Evolutionary conservation across 2,888 invertebrate species (phyloP).

Genomic region (Scelioninae gen. 1): DNA sequence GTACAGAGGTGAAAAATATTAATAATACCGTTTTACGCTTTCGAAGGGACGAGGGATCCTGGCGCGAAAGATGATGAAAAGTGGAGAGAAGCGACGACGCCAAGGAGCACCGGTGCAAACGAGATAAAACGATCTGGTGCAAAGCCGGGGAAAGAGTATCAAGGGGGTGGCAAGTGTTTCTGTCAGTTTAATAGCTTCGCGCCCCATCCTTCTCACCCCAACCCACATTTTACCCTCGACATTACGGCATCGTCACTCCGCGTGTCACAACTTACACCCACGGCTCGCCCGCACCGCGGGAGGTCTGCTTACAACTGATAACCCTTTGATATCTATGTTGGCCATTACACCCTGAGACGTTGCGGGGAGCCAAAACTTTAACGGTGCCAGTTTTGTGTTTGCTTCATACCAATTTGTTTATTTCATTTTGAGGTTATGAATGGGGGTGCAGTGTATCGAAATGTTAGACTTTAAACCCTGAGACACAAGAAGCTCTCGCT

Average conservation of each 20-base stretch:
- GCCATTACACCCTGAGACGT: slow-evolving; percentile 72
- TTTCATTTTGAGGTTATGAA: background rate
- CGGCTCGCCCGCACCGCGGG: slow-evolving; percentile 72
- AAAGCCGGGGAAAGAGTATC: slow-evolving; percentile 73
- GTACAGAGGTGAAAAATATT: slow-evolving; percentile 82
- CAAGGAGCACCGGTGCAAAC: slow-evolving; percentile 54
- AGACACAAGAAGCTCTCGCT: too few species aligned
- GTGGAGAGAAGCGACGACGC: slow-evolving; percentile 48
- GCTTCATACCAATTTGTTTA: background rate
- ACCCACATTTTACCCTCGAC: slow-evolving; percentile 77
- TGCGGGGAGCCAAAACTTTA: slow-evolving; percentile 42
- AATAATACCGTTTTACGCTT: slow-evolving; percentile 77
- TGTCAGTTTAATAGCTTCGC: slow-evolving; percentile 85
- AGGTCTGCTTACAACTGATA: slow-evolving; percentile 80
- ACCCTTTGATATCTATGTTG: slow-evolving; percentile 81
- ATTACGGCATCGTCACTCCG: slow-evolving; percentile 83
- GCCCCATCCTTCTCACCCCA: slow-evolving; percentile 73
- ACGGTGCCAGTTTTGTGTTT: slow-evolving; percentile 1
- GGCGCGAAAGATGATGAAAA: slow-evolving; percentile 70
- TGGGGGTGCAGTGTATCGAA: too few species aligned
- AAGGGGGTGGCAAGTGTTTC: slow-evolving; percentile 84
- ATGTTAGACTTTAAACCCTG: too few species aligned
- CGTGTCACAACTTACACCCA: slow-evolving; percentile 83
- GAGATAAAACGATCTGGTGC: slow-evolving; percentile 67
- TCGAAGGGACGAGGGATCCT: slow-evolving; percentile 71